Evolutionary conservation across 2,888 invertebrate genomes (phyloP), one percentile per base, ranked within the genome.

Genomic region (Sepioteuthis lessoniana): DNA sequence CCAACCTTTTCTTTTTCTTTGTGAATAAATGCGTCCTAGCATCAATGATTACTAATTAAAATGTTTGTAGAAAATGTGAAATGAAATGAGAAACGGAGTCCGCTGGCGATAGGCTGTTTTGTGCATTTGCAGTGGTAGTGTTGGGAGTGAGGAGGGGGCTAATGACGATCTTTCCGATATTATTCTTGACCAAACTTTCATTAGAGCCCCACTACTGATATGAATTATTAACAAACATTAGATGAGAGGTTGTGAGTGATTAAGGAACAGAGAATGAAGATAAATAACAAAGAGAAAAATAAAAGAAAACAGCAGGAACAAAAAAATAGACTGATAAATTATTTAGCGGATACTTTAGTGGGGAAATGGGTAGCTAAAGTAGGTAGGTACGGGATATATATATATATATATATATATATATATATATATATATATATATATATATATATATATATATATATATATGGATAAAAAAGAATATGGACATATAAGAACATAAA

Each of bases 11-110:
- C 21, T 28, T 76, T n/a, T 31, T 60, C 8, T n/a, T n/a, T 76
- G n/a, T 76, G 76, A 76, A 76, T 76, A 76, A 76, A 76, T 25
- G 76, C 76, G 76, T 76, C n/a, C 76, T 76, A 76, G 76, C 76
- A 76, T 76, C n/a, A 76, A n/a, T 76, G n/a, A 76, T 76, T 76
- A n/a, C 10, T 76, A 76, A 76, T 76, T 76, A 35, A 76, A 76
- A 76, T 76, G 35, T 76, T 76, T 35, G 76, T 13, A 19, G 76
- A 76, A 35, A 76, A 76, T 76, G n/a, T 76, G 35, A 35, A 76
- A 76, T 76, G 76, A 76, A 76, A 76, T 76, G n/a, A 76, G 76
- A 76, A 76, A 76, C 76, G 31, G 55, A 55, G n/a, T 76, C 76
- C 16, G n/a, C 76, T n/a, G 76, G 76, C n/a, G n/a, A 76, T n/a